Base-by-base conservation (phyloP, 2,797 vertebrate species). In the Eutrigla gurnardus region DNA sequence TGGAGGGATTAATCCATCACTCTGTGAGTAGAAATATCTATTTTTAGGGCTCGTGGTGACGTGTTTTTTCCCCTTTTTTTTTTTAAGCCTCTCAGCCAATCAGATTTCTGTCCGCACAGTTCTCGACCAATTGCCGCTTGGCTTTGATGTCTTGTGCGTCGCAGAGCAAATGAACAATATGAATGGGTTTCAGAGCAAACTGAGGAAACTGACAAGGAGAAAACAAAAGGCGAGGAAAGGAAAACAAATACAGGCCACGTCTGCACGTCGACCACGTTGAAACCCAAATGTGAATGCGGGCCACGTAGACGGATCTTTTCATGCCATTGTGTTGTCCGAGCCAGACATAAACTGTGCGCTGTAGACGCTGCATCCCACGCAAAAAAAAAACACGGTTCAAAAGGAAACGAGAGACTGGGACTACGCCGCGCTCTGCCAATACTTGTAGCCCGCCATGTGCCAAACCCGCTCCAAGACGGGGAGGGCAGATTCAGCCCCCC, bases 71-170 rank as follows among this genome's bases (percentile, higher is more conserved):
- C 25, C 25, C 25, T 25, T 25, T 25, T 25, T 25, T 25, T 25
- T 25, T 25, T 25, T 25, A 25, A 25, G 25, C 25, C 25, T 57
- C 46, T 5, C 72, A 70, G 49, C 91, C 91, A 93, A 91, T 92
- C 86, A 88, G 70, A 79, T 77, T 36, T 55, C 65, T 70, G 84
- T 93, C 89, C 88, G 89, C 84, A 63, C 62, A 73, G 42, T 32
- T 73, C 37, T 25, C 7, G 66, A 54, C 86, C 89, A 92, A 88
- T 90, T 50, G 18, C 58, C 63, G 70, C 75, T 12, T 6, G 6
- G 8, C 70, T 87, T 60, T 84, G 77, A 85, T 87, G 64, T 81
- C 17, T 14, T 8, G 33, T 25, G 72, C 49, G 2, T 25, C 37
- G 3, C 59, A 6, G 74, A 57, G 65, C 54, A 39, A 65, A 45